Base-by-base conservation (phyloP, 2,888 invertebrate genomes). In the Morpho helenor region DNA sequence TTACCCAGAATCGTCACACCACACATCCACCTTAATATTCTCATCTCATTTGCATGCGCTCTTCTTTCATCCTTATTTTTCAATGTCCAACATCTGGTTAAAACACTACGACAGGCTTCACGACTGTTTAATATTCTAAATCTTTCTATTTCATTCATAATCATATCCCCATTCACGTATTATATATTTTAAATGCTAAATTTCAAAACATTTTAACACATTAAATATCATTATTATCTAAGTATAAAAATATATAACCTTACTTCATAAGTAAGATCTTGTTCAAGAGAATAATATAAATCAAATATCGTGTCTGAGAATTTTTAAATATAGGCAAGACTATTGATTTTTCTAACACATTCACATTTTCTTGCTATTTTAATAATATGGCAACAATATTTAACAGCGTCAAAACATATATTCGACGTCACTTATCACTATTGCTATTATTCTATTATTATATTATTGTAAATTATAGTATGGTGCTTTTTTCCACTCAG, bases 311-410 rank as follows among this genome's bases (percentile, higher is more conserved):
- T 10, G 1, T 8, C 8, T 51, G 47, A 48, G n/a, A 49, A 56
- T 1, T 31, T 31, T 31, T 56, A 56, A 56, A 60, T 52, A 59
- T 22, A 56, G 59, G 59, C 52, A 60, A 60, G 59, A 52, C 43
- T 40, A 16, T 42, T 5, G 23, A 46, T 10, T 16, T 46, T 31
- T 39, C 49, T 57, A 9, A 5, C 31, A 31, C 8, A 8, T 41
- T 41, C 9, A n/a, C 23, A 23, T 43, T n/a, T 6, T 31, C 10
- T 48, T 39, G 44, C 31, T n/a, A 41, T 47, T 43, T 41, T n/a
- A 9, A 43, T 47, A 44, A 39, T 61, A 61, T 61, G 61, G 61
- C 61, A 61, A 59, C 53, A 41, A 47, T 41, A 4, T 41, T 23
- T 10, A 8, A 16, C 16, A 16, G 31, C n/a, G 3, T 4, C 8